Evolutionary conservation across 2,113 vertebrate species (phyloP), one percentile per base, ranked within the genome.

Genomic region (Vicugna pacos): DNA sequence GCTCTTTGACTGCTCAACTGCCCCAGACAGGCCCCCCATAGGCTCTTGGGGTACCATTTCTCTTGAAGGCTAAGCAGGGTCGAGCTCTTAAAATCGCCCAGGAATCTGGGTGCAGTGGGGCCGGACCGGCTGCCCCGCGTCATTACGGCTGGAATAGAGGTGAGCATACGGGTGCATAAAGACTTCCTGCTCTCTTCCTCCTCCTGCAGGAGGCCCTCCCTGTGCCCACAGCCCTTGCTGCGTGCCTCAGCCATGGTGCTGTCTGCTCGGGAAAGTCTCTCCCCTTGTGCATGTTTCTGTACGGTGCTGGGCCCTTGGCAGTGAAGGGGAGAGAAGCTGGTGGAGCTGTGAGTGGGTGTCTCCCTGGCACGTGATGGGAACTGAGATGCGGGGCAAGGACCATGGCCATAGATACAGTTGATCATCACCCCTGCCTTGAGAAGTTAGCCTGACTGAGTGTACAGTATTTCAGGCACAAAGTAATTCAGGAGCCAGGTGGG

Each of bases 341-440:
- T 0, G 42, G 19, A 38, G 42, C 30, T 19, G 3, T 60, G 60
- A 22, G 14, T n/a, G 6, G 35, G 48, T n/a, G 14, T 30, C 35
- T 4, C 15, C 58, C 32, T 46, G 35, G 28, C 52, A 17, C 1
- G 0, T 38, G 12, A 16, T 26, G 14, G 17, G 56, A 4, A 16
- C 77, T 9, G n/a, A 42, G 38, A 1, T 0, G 4, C 30, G 62
- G 91, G 1, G 24, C 42, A 62, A 20, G 69, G 48, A 46, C 7
- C 2, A 4, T 9, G 76, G 32, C 3, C 0, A 0, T 6, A 5
- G 17, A 35, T 10, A 2, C 1, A 0, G 3, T 38, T 9, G 8
- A 15, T 38, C 0, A 0, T 5, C 46, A 15, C 38, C 16, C 60
- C 48, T 42, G 35, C 85, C 67, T 19, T 3, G 16, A 72, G 42